These are phyloP conservation scores for Pogonus chalceus DNA, from an alignment of 1,140 invertebrate genomes.

Conservation along the genomic window DNA sequence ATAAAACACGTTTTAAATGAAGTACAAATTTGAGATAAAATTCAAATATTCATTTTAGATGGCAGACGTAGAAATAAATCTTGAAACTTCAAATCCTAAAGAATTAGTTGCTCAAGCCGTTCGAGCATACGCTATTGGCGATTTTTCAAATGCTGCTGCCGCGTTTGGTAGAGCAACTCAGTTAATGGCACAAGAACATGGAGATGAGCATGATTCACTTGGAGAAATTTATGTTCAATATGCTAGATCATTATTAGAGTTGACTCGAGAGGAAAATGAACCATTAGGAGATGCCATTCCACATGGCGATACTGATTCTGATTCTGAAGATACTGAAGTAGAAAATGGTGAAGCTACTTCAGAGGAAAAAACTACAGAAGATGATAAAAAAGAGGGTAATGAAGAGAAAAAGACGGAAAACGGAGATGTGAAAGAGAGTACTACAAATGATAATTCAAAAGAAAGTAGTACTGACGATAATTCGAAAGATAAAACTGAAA, in stretches of 20 bases:
- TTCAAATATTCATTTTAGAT: slow-evolving; percentile 44
- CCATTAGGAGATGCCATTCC: slow-evolving; percentile 66
- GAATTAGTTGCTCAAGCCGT: slow-evolving; percentile 59
- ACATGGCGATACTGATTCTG: slow-evolving; percentile 37
- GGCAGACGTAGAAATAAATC: slow-evolving; percentile 41
- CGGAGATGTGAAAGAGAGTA: slow-evolving; percentile 25
- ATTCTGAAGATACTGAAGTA: slow-evolving; percentile 42
- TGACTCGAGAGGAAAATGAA: slow-evolving; percentile 68
- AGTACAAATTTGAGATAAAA: too few relatives aligned
- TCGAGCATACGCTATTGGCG: slow-evolving; percentile 67
- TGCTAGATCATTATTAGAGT: slow-evolving; percentile 61
- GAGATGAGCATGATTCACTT: slow-evolving; percentile 62
- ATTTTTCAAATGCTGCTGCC: slow-evolving; percentile 66
- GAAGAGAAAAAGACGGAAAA: slow-evolving; percentile 24
- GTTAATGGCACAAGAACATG: slow-evolving; percentile 56
- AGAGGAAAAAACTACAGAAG: slow-evolving; percentile 22
- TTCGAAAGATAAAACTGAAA: slow-evolving; percentile 17
- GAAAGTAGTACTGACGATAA: slow-evolving; percentile 30
- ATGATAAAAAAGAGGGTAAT: slow-evolving; percentile 26
- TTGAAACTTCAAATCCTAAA: slow-evolving; percentile 38
- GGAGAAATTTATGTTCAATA: slow-evolving; percentile 66
- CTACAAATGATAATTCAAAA: slow-evolving; percentile 30
- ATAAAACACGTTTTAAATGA: too few relatives aligned
- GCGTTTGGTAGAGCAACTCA: slow-evolving; percentile 65
- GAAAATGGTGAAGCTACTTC: slow-evolving; percentile 29